Base-by-base conservation (phyloP, 1,140 invertebrate species). In the Apis dorsata region DNA sequence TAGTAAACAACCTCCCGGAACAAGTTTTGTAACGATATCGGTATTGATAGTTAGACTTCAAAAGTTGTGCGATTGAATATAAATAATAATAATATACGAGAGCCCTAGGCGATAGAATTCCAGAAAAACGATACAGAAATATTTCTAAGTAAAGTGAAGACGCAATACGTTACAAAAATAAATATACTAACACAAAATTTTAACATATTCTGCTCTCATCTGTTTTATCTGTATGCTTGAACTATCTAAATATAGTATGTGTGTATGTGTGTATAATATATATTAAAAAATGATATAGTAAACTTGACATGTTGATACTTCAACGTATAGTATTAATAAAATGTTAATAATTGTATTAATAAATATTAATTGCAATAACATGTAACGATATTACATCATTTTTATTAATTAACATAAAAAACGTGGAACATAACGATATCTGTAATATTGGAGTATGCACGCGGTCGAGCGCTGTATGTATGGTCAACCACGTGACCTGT, bases 401-500 rank as follows among this genome's bases (percentile, higher is more conserved):
- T 53, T 19, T 53, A 49, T 75, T 75, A 59, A 59, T 60, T 57
- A 84, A 77, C 72, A 51, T 9, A 49, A 15, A 51, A 62, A 49
- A 79, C 83, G 17, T n/a, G 24, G 34, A 66, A 63, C 21, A 53
- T 60, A 51, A 77, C 49, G 57, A 70, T 72, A 63, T 75, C 44
- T 21, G 19, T 60, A 59, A 44, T 19, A 69, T 71, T 34, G 62
- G 19, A 28, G 24, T 59, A 71, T 60, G 34, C 79, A 84, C 66
- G 70, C 75, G 62, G 55, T 76, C 49, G 57, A 59, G 51, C 62
- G 76, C 49, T 76, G 57, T 57, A 73, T 86, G 84, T 78, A 70
- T 79, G 70, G 62, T 85, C 71, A 72, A 75, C 81, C 80, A 83
- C 80, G 78, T 83, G 76, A 82, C 53, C 85, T 53, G 65, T 49